Percentiles rank a stretch among this genome's conserved stretches.
phyloP scores from a whole-genome alignment of 2,113 vertebrate genomes.

The Mustela lutreola region DNA sequence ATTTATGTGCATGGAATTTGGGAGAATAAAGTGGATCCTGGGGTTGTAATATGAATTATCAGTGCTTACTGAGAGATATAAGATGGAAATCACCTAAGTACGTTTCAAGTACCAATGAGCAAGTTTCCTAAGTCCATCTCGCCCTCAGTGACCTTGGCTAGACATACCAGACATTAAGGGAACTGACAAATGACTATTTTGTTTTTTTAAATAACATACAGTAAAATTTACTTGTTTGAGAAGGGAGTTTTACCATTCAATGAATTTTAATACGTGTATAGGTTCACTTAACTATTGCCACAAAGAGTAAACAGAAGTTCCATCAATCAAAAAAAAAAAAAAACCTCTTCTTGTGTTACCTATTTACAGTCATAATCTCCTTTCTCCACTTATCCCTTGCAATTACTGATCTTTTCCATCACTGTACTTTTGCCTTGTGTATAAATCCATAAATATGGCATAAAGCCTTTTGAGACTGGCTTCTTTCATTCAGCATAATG shows the following conservation, averaged over 20 bases:
- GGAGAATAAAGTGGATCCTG: slow-evolving; percentile 11
- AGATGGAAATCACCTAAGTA: not conserved
- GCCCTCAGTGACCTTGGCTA: not conserved
- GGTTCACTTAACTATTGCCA: not conserved
- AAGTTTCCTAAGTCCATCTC: not conserved
- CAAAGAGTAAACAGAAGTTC: not conserved
- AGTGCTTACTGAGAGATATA: not conserved
- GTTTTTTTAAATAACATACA: not conserved
- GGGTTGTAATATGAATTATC: not conserved
- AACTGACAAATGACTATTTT: slow-evolving; percentile 22
- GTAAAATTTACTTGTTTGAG: not conserved
- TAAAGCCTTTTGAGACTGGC: not conserved
- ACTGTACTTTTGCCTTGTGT: not conserved
- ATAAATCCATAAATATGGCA: not conserved
- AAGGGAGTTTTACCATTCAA: not conserved
- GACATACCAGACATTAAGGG: not conserved
- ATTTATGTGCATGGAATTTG: slow-evolving; percentile 3
- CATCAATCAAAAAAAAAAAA: not conserved
- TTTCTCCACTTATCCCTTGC: not conserved
- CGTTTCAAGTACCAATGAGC: not conserved
- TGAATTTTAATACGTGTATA: slow-evolving; percentile 3
- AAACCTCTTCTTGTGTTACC: not conserved
- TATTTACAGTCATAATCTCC: not conserved
- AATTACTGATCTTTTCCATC: not conserved
- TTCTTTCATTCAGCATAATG: not conserved